Base-by-base conservation (phyloP, 2,888 invertebrate species). In the Rhaphigaster nebulosa region DNA sequence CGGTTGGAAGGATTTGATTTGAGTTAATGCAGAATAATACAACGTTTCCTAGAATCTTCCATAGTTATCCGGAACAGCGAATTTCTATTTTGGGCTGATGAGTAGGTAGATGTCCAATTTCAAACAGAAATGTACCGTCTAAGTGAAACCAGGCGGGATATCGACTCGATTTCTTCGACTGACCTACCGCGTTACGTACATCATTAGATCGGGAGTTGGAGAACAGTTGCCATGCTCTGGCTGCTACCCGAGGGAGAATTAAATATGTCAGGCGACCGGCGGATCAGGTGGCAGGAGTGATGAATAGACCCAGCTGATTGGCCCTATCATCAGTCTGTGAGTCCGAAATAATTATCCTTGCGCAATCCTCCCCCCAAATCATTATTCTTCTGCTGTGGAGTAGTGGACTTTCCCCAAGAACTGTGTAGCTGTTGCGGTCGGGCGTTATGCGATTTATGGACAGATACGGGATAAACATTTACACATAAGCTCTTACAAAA, bases 311-410 rank as follows among this genome's bases (percentile, higher is more conserved):
- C 84, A 34, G n/a, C 84, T 84, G 84, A 84, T 84, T 84, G 84
- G 84, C 41, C 80, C 45, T 45, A 50, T 50, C 45, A 84, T 84
- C 84, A 84, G 84, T 45, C 84, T n/a, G 45, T 8, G 15, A 45
- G 84, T 84, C 84, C 84, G 26, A 84, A 84, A 84, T 84, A 84
- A 84, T 84, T 84, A 84, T 50, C 84, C 70, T 76, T 76, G 38
- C 38, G 70, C 70, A 76, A 76, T 76, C 70, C 70, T 38, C 23
- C 70, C 70, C 23, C 70, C 12, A 18, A 29, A 13, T 34, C 70
- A 34, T 38, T 38, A 38, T 76, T 76, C 70, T 76, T 76, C 70
- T 76, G 20, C 34, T 38, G 34, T 5, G 65, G 65, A 65, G 15
- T 29, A 29, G 65, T 76, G 70, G 70, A 76, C 70, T 76, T 76